Conservation (phyloP, 2,797 vertebrate species). For the Anolis apletophallus region DNA sequence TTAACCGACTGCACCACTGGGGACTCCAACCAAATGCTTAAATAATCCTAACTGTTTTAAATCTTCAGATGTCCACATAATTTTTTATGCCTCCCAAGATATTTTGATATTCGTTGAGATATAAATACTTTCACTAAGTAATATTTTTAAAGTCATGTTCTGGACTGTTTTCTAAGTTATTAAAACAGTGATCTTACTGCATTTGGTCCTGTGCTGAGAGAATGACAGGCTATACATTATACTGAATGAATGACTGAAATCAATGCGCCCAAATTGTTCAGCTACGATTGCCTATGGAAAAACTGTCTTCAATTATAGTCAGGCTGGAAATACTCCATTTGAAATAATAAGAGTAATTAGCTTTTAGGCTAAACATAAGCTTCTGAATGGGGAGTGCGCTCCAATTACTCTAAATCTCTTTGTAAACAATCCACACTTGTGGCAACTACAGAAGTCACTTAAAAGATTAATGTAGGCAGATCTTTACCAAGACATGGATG, state of each 20-base stretch:
- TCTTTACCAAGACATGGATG: conserved; percentile 57
- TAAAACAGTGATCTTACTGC: conserved; percentile 38
- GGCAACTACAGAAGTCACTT: conserved; percentile 65
- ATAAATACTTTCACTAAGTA: no score
- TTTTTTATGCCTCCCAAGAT: no score
- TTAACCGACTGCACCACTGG: no score
- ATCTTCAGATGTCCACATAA: no score
- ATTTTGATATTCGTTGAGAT: no score
- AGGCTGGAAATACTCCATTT: conserved; percentile 68
- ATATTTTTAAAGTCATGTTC: neutral
- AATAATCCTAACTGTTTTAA: no score
- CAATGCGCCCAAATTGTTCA: conserved; percentile 45
- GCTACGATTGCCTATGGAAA: conserved; percentile 56
- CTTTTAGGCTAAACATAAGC: conserved; percentile 67
- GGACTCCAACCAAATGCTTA: no score
- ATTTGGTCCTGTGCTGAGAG: no score
- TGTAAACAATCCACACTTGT: conserved; percentile 67
- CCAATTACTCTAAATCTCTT: conserved; percentile 71
- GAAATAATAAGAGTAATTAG: conserved; percentile 67
- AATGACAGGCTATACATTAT: no score
- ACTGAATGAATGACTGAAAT: no score
- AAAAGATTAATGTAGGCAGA: conserved; percentile 67
- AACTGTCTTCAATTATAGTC: conserved; percentile 61
- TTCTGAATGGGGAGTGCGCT: conserved; percentile 52
- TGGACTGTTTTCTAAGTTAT: conserved; percentile 1